Percentiles rank a stretch among this genome's conserved stretches.
phyloP scores from a whole-genome alignment of 2,888 invertebrate species.

The Artemia sinica region DNA sequence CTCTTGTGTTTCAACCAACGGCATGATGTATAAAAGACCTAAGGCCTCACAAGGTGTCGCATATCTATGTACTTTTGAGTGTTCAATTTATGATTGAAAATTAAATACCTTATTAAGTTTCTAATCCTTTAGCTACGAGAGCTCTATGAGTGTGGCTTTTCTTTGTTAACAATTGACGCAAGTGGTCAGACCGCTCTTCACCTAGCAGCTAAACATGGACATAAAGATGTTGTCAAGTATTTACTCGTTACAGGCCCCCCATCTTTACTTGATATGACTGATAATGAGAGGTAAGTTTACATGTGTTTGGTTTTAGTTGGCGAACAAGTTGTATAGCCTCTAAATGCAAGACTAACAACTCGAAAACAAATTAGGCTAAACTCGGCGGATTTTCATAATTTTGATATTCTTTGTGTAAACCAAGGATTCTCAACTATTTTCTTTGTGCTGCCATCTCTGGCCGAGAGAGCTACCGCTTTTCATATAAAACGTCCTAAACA shows the following conservation, averaged over 20 bases:
- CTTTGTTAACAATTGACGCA: constrained; percentile 60
- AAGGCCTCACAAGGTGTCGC: too few relatives aligned
- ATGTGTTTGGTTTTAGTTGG: constrained; percentile 18
- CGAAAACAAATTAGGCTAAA: not conserved
- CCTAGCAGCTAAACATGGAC: constrained; percentile 67
- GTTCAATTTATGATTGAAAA: too few relatives aligned
- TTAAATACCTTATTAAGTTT: not conserved
- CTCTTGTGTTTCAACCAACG: too few relatives aligned
- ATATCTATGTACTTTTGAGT: too few relatives aligned
- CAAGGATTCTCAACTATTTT: not conserved
- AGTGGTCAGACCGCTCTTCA: constrained; percentile 78
- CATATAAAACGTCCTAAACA: too few relatives aligned
- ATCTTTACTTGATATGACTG: constrained; percentile 65
- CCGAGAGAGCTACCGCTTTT: too few relatives aligned
- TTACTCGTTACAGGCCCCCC: constrained; percentile 52
- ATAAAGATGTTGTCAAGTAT: constrained; percentile 75
- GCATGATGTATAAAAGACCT: too few relatives aligned
- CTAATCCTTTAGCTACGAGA: constrained; percentile 49
- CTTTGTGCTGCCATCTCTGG: too few relatives aligned
- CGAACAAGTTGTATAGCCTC: too few relatives aligned
- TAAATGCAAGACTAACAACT: not conserved
- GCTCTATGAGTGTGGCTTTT: constrained; percentile 63
- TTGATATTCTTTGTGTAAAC: constrained; percentile 8
- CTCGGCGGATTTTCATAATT: not conserved
- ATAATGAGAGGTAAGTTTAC: constrained; percentile 52